Evolutionary conservation across 2,113 vertebrate species (phyloP).

Genomic region (Paradoxurus hermaphroditus): DNA sequence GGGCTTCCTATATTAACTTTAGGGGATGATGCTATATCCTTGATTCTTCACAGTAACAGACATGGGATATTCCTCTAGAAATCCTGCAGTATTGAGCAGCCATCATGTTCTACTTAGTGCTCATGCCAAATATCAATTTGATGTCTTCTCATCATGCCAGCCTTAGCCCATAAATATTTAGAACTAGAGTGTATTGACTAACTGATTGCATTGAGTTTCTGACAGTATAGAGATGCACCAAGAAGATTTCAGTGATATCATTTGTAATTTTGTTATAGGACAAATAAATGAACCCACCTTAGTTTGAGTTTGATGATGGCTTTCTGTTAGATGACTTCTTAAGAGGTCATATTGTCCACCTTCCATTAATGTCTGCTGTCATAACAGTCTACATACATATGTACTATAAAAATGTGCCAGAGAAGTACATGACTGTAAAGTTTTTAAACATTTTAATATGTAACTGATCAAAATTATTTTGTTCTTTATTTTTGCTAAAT

Average conservation of each 20-base stretch:
- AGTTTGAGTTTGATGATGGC: background rate
- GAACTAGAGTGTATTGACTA: background rate
- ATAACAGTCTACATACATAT: background rate
- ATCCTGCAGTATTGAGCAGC: background rate
- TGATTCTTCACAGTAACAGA: background rate
- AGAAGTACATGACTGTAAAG: background rate
- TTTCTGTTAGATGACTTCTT: conserved; percentile 4
- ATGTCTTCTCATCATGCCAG: background rate
- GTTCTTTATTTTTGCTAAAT: background rate
- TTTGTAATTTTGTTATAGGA: background rate
- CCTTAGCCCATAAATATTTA: conserved; percentile 26
- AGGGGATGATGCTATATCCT: background rate
- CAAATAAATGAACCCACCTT: background rate
- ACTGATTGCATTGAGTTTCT: background rate
- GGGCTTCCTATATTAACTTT: background rate
- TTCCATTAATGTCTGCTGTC: background rate
- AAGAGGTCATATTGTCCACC: background rate
- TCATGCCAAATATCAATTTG: background rate
- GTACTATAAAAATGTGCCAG: background rate
- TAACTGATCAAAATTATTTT: conserved; percentile 29
- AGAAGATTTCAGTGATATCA: background rate
- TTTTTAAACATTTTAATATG: background rate
- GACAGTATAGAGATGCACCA: background rate
- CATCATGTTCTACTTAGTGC: background rate
- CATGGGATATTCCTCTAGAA: background rate